phyloP scores from a whole-genome alignment of 2,113 vertebrate genomes.

The Macroglossus sobrinus region DNA sequence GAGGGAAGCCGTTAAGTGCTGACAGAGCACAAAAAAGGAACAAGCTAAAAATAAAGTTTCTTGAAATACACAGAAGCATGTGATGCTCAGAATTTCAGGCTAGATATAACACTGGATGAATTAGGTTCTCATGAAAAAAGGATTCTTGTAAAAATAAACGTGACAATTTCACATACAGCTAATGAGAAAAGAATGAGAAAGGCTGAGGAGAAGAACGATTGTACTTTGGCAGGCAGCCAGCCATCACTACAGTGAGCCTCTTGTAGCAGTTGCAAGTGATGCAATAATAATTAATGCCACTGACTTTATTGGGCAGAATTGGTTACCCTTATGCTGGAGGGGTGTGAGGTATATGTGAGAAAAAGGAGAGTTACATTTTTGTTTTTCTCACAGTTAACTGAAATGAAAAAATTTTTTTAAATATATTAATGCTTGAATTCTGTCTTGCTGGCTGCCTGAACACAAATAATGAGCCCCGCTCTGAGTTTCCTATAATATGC shows the following conservation, averaged over 20 bases:
- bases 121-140: slow-evolving; percentile 61
- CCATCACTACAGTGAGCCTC: slow-evolving; percentile 41
- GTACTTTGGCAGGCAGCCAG: slow-evolving; percentile 72
- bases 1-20: slow-evolving; percentile 64
- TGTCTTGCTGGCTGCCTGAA: slow-evolving; percentile 64
- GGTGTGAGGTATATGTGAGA: slow-evolving; percentile 33
- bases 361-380: slow-evolving; percentile 69
- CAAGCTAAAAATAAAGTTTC: slow-evolving; percentile 72
- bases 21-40: slow-evolving; percentile 44
- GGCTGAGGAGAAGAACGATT: slow-evolving; percentile 65
- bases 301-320: slow-evolving; percentile 61
- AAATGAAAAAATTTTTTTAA: slow-evolving; percentile 73
- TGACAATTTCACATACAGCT: slow-evolving; percentile 77
- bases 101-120: slow-evolving; percentile 71
- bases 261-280: slow-evolving; percentile 48
- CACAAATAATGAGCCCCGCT: slow-evolving; percentile 26
- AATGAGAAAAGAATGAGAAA: slow-evolving; percentile 76
- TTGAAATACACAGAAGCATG: slow-evolving; percentile 66
- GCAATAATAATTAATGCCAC: slow-evolving; percentile 68
- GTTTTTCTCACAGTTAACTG: slow-evolving; percentile 62
- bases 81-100: slow-evolving; percentile 53
- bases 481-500: slow-evolving; percentile 47
- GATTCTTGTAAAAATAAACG: slow-evolving; percentile 67
- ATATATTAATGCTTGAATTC: slow-evolving; percentile 53
- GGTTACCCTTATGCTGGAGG: slow-evolving; percentile 54